phyloP scores from a whole-genome alignment of 2,888 invertebrate species.

The Drosophila ezoana region DNA sequence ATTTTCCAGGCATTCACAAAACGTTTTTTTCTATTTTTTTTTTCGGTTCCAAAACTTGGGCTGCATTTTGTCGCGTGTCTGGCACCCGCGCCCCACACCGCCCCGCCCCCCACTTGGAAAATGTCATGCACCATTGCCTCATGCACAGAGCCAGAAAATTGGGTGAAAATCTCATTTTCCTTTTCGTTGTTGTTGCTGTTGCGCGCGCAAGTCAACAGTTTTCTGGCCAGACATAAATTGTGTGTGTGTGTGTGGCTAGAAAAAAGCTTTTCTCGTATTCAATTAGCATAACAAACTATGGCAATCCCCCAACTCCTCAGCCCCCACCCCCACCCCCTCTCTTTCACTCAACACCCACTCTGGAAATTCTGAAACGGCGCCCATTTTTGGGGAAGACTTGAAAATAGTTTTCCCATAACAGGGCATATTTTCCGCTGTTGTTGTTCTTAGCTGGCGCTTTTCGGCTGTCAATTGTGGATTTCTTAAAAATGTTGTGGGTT shows the following conservation, averaged over 20 bases:
- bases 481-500: constrained; percentile 28
- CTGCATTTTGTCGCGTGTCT: constrained; percentile 62
- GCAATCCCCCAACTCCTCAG: not conserved
- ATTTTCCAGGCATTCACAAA: constrained; percentile 29
- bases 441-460: constrained; percentile 10
- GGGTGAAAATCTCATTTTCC: constrained; percentile 72
- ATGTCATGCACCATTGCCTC: constrained; percentile 67
- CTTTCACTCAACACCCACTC: constrained; percentile 58
- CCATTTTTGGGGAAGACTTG: constrained; percentile 29
- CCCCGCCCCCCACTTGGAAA: constrained; percentile 38
- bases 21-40: no score
- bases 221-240: constrained; percentile 63
- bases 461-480: constrained; percentile 42
- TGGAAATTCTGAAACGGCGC: constrained; percentile 48
- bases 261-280: constrained; percentile 69
- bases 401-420: constrained; percentile 45
- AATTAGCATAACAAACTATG: constrained; percentile 77
- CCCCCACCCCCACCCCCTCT: not conserved
- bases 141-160: constrained; percentile 74
- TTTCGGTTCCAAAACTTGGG: constrained; percentile 1
- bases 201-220: constrained; percentile 18
- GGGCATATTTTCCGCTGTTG: constrained; percentile 27
- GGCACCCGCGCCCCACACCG: constrained; percentile 1
- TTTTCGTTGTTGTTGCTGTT: constrained; percentile 14
- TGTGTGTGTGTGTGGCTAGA: constrained; percentile 48